phyloP scores from a whole-genome alignment of 2,113 vertebrate genomes.

The Antidorcas marsupialis region DNA sequence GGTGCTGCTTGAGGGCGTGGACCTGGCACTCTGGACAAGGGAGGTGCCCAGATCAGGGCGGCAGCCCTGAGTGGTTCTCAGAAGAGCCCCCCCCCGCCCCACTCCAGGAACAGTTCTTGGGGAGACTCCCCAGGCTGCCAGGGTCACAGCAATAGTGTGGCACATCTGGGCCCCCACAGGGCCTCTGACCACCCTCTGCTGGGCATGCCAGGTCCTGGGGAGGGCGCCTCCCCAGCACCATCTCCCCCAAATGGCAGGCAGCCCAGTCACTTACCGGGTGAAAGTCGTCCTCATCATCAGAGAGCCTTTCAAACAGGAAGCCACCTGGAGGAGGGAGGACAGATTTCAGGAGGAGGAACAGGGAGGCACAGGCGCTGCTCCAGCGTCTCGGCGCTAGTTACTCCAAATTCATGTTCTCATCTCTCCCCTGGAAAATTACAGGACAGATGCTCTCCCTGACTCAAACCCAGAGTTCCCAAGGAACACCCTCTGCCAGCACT shows the following conservation, averaged over 20 bases:
- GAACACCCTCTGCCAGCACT: too few relatives aligned
- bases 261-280: conserved; percentile 83
- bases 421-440: too few relatives aligned
- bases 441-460: too few relatives aligned
- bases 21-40: conserved; percentile 69
- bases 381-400: neutral
- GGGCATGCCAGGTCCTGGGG: too few relatives aligned
- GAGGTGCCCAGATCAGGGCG: rapidly evolving
- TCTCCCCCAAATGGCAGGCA: neutral
- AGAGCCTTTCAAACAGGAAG: conserved; percentile 95
- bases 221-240: neutral
- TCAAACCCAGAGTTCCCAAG: too few relatives aligned
- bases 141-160: neutral
- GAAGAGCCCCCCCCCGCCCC: neutral
- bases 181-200: neutral
- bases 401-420: too few relatives aligned
- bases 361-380: conserved; percentile 52
- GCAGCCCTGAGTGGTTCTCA: neutral
- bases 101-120: neutral
- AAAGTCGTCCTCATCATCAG: conserved; percentile 95
- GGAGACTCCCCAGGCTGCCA: neutral
- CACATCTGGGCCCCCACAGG: neutral
- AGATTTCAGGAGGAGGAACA: neutral
- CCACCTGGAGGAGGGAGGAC: conserved; percentile 82
- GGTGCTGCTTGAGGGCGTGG: conserved; percentile 85